These are phyloP conservation scores for Malthinus flaveolus DNA, from an alignment of 2,888 invertebrate species.

Conservation along the genomic window DNA sequence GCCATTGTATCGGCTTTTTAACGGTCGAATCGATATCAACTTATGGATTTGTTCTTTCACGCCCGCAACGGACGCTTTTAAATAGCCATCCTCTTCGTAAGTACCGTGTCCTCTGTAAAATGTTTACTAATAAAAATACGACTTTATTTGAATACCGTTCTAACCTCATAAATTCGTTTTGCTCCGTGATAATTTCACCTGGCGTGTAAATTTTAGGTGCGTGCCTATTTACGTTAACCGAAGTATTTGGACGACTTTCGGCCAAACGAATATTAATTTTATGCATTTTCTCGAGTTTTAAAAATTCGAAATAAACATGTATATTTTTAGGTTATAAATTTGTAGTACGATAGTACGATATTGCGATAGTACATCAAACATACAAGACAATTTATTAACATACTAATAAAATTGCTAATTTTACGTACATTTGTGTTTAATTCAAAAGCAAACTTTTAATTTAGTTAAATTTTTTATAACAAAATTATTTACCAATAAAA, in stretches of 20 bases:
- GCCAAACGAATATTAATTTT: slow-evolving; percentile 67
- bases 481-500: too few relatives aligned
- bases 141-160: slow-evolving; percentile 12
- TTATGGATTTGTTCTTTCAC: slow-evolving; percentile 94
- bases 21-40: slow-evolving; percentile 85
- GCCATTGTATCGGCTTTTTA: slow-evolving; percentile 88
- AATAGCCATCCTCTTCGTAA: slow-evolving; percentile 78
- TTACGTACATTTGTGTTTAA: too few relatives aligned
- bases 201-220: slow-evolving; percentile 78
- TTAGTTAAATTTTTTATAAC: too few relatives aligned
- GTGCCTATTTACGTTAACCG: slow-evolving; percentile 59
- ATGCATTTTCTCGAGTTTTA: slow-evolving; percentile 51
- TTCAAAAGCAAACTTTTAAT: too few relatives aligned
- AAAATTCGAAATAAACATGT: not conserved
- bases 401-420: too few relatives aligned
- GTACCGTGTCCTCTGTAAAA: slow-evolving; percentile 91
- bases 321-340: too few relatives aligned
- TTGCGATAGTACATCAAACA: too few relatives aligned
- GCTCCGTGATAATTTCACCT: slow-evolving; percentile 83
- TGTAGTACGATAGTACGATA: too few relatives aligned
- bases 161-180: slow-evolving; percentile 84
- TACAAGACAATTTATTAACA: too few relatives aligned
- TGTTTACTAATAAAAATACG: not conserved
- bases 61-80: slow-evolving; percentile 94
- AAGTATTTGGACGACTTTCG: slow-evolving; percentile 65